phyloP scores from a whole-genome alignment of 2,888 invertebrate species.

The Esperia sulphurella region DNA sequence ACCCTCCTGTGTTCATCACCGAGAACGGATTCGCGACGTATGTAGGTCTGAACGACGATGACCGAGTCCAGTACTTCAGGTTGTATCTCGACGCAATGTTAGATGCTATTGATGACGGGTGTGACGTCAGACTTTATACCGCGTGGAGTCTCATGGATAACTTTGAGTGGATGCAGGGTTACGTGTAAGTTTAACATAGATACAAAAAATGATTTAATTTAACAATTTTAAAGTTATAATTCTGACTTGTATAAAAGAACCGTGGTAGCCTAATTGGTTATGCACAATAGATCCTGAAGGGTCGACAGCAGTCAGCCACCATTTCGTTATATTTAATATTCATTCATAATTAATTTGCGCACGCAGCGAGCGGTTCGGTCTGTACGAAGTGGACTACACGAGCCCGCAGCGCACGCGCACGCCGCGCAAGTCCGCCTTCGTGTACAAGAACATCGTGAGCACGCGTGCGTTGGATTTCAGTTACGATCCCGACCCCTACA shows the following conservation, averaged over 20 bases:
- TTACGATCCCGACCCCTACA: conserved; percentile 29
- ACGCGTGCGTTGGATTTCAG: conserved; percentile 36
- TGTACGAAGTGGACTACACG: conserved; percentile 82
- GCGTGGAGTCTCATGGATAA: conserved; percentile 82
- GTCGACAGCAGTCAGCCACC: too few relatives aligned
- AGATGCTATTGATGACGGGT: conserved; percentile 59
- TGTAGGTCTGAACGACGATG: conserved; percentile 51
- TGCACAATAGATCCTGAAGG: too few relatives aligned
- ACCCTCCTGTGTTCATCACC: conserved; percentile 73
- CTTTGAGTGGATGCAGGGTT: conserved; percentile 80
- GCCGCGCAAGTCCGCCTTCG: conserved; percentile 79
- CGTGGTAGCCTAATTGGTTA: too few relatives aligned
- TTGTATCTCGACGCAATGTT: conserved; percentile 53
- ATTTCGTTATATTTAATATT: background rate
- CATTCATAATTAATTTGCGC: background rate
- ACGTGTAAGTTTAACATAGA: conserved; percentile 50
- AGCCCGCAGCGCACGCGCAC: conserved; percentile 78
- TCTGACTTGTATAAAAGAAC: too few relatives aligned
- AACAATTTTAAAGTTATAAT: background rate
- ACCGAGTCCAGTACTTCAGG: conserved; percentile 50
- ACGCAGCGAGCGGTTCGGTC: conserved; percentile 54
- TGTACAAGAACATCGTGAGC: conserved; percentile 68
- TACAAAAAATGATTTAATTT: background rate
- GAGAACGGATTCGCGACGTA: conserved; percentile 72
- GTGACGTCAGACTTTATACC: conserved; percentile 67